Conservation (phyloP, 2,113 vertebrate species). For the Cyprinodon tularosa region DNA sequence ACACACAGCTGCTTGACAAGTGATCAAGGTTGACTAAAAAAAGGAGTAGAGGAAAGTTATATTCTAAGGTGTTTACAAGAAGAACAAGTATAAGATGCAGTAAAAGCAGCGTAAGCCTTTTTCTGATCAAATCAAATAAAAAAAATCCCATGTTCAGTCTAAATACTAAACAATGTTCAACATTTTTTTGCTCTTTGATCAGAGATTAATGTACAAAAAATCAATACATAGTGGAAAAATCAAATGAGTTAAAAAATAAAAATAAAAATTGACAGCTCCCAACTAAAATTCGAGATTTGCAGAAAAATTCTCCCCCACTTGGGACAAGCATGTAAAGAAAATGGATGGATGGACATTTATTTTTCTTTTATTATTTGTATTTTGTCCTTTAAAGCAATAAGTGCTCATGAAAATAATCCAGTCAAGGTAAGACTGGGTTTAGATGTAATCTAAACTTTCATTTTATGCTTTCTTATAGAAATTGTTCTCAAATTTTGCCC, state of each 20-base stretch:
- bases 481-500: not conserved
- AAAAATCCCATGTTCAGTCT: not conserved
- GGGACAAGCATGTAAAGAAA: too few species aligned
- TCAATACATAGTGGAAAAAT: not conserved
- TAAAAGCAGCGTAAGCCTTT: too few species aligned
- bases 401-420: not conserved
- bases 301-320: too few species aligned
- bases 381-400: too few species aligned
- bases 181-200: not conserved
- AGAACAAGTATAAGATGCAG: slow-evolving; percentile 10
- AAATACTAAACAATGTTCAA: not conserved
- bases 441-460: too few species aligned
- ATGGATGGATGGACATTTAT: too few species aligned
- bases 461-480: too few species aligned
- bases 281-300: too few species aligned
- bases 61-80: slow-evolving; percentile 44
- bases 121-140: not conserved
- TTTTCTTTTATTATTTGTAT: too few species aligned
- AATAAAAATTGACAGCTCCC: not conserved
- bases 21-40: slow-evolving; percentile 64
- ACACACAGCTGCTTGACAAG: slow-evolving; percentile 66
- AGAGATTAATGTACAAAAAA: not conserved
- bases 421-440: not conserved
- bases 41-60: slow-evolving; percentile 21
- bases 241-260: not conserved